These are phyloP conservation scores for Acronicta psi DNA, from an alignment of 2,888 invertebrate genomes.

Conservation along the genomic window DNA sequence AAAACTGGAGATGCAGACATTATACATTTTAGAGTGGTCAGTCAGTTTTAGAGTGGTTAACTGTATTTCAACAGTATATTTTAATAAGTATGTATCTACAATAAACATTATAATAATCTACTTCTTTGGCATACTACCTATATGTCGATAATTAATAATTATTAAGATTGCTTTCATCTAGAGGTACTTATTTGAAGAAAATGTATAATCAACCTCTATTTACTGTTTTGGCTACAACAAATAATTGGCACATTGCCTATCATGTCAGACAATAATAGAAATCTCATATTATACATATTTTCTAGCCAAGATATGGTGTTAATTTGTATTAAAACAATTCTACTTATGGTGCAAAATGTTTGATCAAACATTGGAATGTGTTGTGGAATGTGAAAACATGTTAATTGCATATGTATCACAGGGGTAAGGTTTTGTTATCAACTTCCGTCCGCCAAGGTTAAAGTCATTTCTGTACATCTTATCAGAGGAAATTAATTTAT, in stretches of 20 bases:
- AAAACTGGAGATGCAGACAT: too few relatives aligned
- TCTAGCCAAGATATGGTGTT: slow-evolving; percentile 26
- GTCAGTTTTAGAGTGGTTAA: too few relatives aligned
- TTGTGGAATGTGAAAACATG: slow-evolving; percentile 24
- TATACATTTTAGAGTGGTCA: too few relatives aligned
- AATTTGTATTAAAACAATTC: slow-evolving; percentile 31
- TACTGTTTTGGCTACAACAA: too few relatives aligned
- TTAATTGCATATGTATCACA: slow-evolving; percentile 12
- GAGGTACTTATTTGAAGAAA: slow-evolving; percentile 20
- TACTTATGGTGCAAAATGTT: slow-evolving; percentile 21
- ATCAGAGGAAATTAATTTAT: slow-evolving; percentile 42
- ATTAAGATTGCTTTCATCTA: slow-evolving; percentile 1
- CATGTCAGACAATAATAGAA: slow-evolving; percentile 6
- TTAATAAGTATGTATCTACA: not conserved
- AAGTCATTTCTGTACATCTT: slow-evolving; percentile 27
- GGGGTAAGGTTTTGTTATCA: slow-evolving; percentile 48
- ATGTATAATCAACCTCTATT: slow-evolving; percentile 40
- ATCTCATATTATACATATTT: slow-evolving; percentile 21
- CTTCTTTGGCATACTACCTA: not conserved
- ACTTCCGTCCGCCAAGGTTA: slow-evolving; percentile 50
- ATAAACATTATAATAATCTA: not conserved
- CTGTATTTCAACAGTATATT: too few relatives aligned
- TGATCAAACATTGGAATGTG: slow-evolving; percentile 26
- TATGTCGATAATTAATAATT: not conserved
- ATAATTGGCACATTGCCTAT: slow-evolving; percentile 47